These are phyloP conservation scores for Linyphia triangularis DNA, from an alignment of 2,888 invertebrate species.

Conservation along the genomic window DNA sequence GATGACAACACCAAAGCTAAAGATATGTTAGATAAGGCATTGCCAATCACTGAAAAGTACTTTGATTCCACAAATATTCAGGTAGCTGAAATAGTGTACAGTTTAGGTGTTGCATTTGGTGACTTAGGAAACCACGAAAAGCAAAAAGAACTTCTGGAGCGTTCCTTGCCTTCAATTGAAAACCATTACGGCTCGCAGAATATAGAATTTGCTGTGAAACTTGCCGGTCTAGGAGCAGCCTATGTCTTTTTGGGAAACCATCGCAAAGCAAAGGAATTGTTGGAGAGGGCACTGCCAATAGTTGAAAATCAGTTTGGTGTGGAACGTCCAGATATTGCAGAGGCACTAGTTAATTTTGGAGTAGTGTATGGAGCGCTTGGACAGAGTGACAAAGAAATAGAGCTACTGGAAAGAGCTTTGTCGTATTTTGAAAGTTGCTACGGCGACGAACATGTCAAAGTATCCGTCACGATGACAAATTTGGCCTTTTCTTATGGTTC, in stretches of 20 bases:
- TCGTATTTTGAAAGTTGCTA: slow-evolving; percentile 37
- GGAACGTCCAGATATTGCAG: slow-evolving; percentile 37
- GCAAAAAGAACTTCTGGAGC: slow-evolving; percentile 49
- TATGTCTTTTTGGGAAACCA: slow-evolving; percentile 58
- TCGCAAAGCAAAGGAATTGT: slow-evolving; percentile 50
- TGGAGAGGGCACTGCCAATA: slow-evolving; percentile 38
- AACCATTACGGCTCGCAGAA: slow-evolving; percentile 34
- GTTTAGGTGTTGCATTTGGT: slow-evolving; percentile 50
- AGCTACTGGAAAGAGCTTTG: slow-evolving; percentile 37
- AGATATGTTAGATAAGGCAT: slow-evolving; percentile 28
- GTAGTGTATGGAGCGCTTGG: slow-evolving; percentile 61
- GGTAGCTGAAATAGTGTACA: slow-evolving; percentile 29
- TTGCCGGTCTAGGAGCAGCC: slow-evolving; percentile 52
- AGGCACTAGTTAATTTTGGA: slow-evolving; percentile 51
- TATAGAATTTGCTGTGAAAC: slow-evolving; percentile 54
- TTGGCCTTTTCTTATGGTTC: slow-evolving; percentile 48
- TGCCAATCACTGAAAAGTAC: slow-evolving; percentile 38
- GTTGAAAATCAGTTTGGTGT: slow-evolving; percentile 20
- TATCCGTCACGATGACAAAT: slow-evolving; percentile 53
- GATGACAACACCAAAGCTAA: slow-evolving; percentile 32
- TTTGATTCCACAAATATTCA: slow-evolving; percentile 16
- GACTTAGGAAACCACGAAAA: slow-evolving; percentile 52
- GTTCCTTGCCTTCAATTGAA: slow-evolving; percentile 22
- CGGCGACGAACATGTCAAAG: slow-evolving; percentile 56
- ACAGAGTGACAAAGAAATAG: slow-evolving; percentile 40